A percentile compares a stretch with the other conserved stretches of the same genome.
Conservation (phyloP, 2,113 vertebrate genomes). For the Anseranas semipalmata region DNA sequence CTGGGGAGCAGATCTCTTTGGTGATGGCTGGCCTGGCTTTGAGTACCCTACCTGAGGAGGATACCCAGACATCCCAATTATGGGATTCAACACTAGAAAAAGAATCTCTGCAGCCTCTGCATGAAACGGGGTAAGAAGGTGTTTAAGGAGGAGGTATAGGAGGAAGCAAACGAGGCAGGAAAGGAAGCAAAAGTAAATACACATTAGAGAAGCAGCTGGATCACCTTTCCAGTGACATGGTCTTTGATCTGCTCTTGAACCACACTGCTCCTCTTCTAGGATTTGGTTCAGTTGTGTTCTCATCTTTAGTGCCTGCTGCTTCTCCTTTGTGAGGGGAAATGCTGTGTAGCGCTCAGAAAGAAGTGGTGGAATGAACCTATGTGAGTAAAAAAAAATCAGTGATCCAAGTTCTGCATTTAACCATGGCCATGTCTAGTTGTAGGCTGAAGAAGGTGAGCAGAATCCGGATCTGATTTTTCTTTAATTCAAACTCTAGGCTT, state of each 20-base stretch:
- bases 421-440: not conserved
- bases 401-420: not conserved
- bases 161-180: not conserved
- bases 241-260: not conserved
- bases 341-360: not conserved
- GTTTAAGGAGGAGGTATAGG: not conserved
- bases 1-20: not conserved
- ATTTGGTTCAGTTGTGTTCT: not conserved
- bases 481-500: not conserved
- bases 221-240: not conserved
- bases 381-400: not conserved
- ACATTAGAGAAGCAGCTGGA: not conserved
- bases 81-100: not conserved
- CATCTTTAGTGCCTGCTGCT: not conserved
- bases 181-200: not conserved
- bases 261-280: not conserved
- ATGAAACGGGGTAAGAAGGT: not conserved
- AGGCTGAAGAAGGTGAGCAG: not conserved
- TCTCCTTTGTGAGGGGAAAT: not conserved
- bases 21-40: not conserved
- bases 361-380: not conserved
- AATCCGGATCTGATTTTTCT: not conserved
- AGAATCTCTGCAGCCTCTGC: not conserved
- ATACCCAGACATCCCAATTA: not conserved
- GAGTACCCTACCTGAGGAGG: not conserved